Evolutionary conservation across 2,797 vertebrate genomes (phyloP), one percentile per base, ranked within the genome.

Genomic region (Aeoliscus strigatus): DNA sequence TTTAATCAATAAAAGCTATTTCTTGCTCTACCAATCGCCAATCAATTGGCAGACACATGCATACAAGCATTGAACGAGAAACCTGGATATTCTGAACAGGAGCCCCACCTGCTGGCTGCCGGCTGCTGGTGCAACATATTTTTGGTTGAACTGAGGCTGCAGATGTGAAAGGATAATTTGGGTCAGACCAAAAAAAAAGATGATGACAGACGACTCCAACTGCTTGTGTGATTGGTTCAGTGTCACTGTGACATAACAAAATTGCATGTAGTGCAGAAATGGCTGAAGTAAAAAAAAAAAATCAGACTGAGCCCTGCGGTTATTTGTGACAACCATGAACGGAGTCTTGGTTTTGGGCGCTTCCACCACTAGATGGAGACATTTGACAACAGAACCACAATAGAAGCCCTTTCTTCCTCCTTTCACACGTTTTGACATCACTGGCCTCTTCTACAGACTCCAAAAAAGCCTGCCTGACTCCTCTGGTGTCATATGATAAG

Each of bases 301-400:
- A 6, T 31, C 27, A 25, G 2, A 10, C 17, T 27, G 1, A 5
- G 6, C 29, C 34, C 37, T 36, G 2, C 24, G 38, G 15, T 56
- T 46, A 51, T 70, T 66, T 51, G 47, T 39, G 39, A 52, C 28
- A 39, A 16, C 5, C 29, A 10, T 15, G 4, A 9, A 8, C 21
- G 35, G 12, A 32, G 30, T 9, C 23, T 32, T 34, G 27, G 33
- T 17, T 3, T 9, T 23, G 27, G 16, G 26, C 9, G 14, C 18
- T 36, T 14, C 5, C 35, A 1, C 73, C 82, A 11, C 72, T 81
- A 82, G 82, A 60, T 73, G 77, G 79, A 17, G 75, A 27, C 26
- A 42, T 59, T 43, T 42, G 24, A 35, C 61, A 52, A 14, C 13
- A 17, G 13, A 32, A 12, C 8, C 2, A 18, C 3, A 6, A 24